phyloP scores from a whole-genome alignment of 2,797 vertebrate genomes.

The Graptemys geographica region DNA sequence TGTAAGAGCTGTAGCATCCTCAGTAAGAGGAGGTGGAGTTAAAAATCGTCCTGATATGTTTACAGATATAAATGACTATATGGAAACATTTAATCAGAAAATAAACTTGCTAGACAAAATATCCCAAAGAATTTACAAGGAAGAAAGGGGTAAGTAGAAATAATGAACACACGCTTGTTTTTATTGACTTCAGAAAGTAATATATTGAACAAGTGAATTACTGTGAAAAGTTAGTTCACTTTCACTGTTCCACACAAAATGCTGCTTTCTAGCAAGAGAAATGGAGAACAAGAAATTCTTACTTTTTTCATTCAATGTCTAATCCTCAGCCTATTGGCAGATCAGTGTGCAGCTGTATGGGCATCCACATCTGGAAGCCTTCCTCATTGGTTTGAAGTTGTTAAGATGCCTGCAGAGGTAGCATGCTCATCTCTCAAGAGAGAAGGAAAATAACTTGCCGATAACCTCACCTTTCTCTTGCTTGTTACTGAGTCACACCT shows the following conservation, averaged over 20 bases:
- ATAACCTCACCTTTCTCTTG: neutral
- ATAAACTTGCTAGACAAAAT: constrained; percentile 92
- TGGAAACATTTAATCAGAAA: constrained; percentile 91
- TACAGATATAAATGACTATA: constrained; percentile 87
- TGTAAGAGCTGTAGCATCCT: constrained; percentile 89
- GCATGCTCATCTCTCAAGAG: neutral
- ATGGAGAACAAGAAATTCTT: neutral
- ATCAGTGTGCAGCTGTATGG: neutral
- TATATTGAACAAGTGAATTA: neutral
- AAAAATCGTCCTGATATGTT: constrained; percentile 91
- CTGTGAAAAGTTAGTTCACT: neutral
- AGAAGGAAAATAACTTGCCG: neutral
- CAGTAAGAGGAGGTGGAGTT: constrained; percentile 85
- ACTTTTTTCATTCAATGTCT: neutral
- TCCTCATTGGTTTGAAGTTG: neutral
- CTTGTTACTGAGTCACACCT: neutral
- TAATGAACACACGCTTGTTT: neutral
- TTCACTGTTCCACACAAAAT: constrained; percentile 9
- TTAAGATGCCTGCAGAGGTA: neutral
- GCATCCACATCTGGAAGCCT: neutral
- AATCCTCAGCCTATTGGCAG: neutral
- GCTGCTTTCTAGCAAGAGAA: neutral
- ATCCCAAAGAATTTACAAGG: constrained; percentile 93
- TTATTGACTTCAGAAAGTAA: neutral
- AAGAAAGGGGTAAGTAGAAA: constrained; percentile 88